A percentile compares a stretch with the other conserved stretches of the same genome.
phyloP scores from a whole-genome alignment of 2,797 vertebrate genomes.

The Hemibagrus guttatus region DNA sequence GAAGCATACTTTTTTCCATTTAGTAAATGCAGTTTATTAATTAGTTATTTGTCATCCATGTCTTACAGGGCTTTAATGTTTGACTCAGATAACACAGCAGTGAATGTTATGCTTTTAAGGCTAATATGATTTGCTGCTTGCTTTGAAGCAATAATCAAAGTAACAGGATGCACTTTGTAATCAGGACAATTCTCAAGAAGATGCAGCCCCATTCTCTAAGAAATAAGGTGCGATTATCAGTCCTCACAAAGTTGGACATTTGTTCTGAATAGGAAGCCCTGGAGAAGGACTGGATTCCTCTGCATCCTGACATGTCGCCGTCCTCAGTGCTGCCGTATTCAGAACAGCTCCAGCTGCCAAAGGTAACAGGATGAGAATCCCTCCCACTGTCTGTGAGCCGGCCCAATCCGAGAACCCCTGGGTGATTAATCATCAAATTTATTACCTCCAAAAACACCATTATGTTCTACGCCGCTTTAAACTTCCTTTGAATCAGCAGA shows the following conservation, averaged over 20 bases:
- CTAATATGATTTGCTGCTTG: constrained; percentile 41
- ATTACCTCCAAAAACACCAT: constrained; percentile 86
- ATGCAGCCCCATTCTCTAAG: constrained; percentile 15
- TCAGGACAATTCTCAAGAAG: neutral
- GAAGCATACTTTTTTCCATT: constrained; percentile 6
- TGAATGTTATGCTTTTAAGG: constrained; percentile 30
- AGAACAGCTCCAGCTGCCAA: constrained; percentile 75
- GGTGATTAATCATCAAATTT: constrained; percentile 85
- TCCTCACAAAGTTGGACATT: constrained; percentile 30
- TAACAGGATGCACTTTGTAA: constrained; percentile 43
- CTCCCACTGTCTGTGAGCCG: constrained; percentile 68
- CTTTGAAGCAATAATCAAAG: constrained; percentile 44
- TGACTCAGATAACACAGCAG: constrained; percentile 30
- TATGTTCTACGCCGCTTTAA: constrained; percentile 78
- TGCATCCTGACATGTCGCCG: constrained; percentile 70
- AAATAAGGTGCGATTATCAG: constrained; percentile 8
- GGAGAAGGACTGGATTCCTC: constrained; percentile 77
- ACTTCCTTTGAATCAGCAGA: constrained; percentile 83
- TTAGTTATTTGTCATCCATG: neutral
- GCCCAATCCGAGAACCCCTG: constrained; percentile 69
- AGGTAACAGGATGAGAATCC: constrained; percentile 79
- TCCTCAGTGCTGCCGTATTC: constrained; percentile 68
- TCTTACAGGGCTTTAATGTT: constrained; percentile 23
- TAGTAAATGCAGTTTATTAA: constrained; percentile 11
- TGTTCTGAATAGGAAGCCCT: constrained; percentile 72